Conservation (phyloP, 2,113 vertebrate species). For the Ciconia boyciana region DNA sequence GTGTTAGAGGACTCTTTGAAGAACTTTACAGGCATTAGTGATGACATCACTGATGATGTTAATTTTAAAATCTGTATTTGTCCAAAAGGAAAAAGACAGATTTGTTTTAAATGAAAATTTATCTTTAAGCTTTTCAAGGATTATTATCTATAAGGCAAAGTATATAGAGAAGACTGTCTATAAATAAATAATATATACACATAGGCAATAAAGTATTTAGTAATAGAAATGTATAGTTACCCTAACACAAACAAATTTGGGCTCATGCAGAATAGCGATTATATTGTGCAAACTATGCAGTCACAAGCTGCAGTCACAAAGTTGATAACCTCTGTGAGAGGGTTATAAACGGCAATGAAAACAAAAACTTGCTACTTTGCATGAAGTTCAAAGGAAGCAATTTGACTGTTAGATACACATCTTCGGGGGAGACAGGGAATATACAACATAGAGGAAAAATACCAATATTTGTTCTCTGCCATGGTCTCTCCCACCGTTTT, state of each 20-base stretch:
- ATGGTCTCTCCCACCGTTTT: fast-evolving
- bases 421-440: background rate
- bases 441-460: fast-evolving
- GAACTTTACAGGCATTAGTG: background rate
- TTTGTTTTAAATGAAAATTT: background rate
- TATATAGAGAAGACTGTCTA: background rate
- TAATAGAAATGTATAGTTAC: background rate
- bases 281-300: background rate
- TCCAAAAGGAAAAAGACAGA: background rate
- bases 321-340: background rate
- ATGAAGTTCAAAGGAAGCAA: background rate
- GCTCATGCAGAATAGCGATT: background rate
- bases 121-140: background rate
- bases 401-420: fast-evolving
- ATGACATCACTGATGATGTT: background rate
- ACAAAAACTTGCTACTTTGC: background rate
- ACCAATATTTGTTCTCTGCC: background rate
- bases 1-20: background rate
- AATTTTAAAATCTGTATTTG: background rate
- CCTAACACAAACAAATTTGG: background rate
- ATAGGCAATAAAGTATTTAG: background rate
- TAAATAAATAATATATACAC: background rate
- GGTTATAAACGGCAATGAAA: background rate
- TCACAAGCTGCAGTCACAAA: background rate
- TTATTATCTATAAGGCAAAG: background rate